Base-by-base conservation (phyloP, 2,113 vertebrate species). In the Mirza zaza region DNA sequence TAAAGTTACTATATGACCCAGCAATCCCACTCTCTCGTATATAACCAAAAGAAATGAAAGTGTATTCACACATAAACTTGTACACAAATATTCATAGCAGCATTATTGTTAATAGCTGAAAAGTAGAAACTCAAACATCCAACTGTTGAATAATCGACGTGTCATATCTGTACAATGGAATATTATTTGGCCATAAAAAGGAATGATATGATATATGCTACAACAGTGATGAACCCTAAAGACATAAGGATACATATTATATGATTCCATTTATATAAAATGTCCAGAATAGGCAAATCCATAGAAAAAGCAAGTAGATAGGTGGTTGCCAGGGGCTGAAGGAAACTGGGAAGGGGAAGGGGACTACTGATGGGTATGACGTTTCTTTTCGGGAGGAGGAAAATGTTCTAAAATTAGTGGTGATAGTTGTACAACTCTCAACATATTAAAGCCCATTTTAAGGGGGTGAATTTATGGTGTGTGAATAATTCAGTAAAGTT, bases 401-500 rank as follows among this genome's bases (percentile, higher is more conserved):
- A 84, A 89, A 52, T 77, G 34, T n/a, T 81, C 89, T 92, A 61
- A 88, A 77, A 42, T 81, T 57, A 63, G 61, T 81, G 57, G 50
- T 87, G 83, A 48, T 29, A 42, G 36, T 67, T 75, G n/a, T 27
- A 32, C 23, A 92, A 75, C 45, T 83, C 34, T 73, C 59, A 59
- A 48, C 79, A 85, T 93, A 63, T 84, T 91, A 50, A 87, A 94
- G 76, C 11, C 29, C 29, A 39, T 39, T 79, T 79, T 61, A 57
- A 90, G 76, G 55, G 48, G 12, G n/a, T 39, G 36, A 85, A 45
- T 82, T 83, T 52, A 42, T 90, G 48, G 23, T 67, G 29, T 76
- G 77, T 88, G 48, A 93, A 83, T 79, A 61, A 55, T 87, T 84
- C 23, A 84, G 45, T 73, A 95, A 83, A 93, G 23, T 42, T 36